Evolutionary conservation across 2,888 invertebrate species (phyloP), one percentile per base, ranked within the genome.

Genomic region (Spilosoma lubricipeda): DNA sequence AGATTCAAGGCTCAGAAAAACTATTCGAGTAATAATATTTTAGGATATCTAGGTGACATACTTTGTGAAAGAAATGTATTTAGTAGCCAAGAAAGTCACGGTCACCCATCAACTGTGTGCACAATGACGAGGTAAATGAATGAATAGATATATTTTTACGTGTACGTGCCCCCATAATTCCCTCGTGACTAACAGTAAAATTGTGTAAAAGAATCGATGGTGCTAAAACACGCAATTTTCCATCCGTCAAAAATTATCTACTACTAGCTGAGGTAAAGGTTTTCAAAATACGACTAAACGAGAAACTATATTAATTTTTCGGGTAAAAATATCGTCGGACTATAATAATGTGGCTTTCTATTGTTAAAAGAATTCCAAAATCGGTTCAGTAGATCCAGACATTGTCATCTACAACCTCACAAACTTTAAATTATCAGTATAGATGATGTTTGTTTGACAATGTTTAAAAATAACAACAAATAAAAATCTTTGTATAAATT

Each of bases 11-110:
- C 59, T 70, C 39, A 67, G 45, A 70, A 56, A 36, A 45, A 48
- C n/a, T 69, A 36, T 36, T 69, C 36, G 23, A 13, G 23, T 52
- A 48, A 42, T 3, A 56, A 36, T 74, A 73, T 75, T 68, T n/a
- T 18, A 74, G n/a, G 68, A 77, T 77, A 73, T 70, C 75, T 83
- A 69, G 78, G 80, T 77, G 36, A 80, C 75, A 77, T 45, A 74
- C 39, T 73, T 80, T 2, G 42, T 15, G 27, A 72, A 70, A 59
- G 67, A 66, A 72, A 72, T 73, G 52, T 67, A 30, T 45, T 45
- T 5, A 30, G 59, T 30, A 68, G 69, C 56, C 64, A 68, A 75
- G 65, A 78, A 77, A 76, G 79, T 82, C 82, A 83, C 64, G 82
- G 82, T 73, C 80, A 82, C 13, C 66, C 65, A 65, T 68, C 3